phyloP scores from a whole-genome alignment of 2,113 vertebrate genomes.

The Melospiza melodia region DNA sequence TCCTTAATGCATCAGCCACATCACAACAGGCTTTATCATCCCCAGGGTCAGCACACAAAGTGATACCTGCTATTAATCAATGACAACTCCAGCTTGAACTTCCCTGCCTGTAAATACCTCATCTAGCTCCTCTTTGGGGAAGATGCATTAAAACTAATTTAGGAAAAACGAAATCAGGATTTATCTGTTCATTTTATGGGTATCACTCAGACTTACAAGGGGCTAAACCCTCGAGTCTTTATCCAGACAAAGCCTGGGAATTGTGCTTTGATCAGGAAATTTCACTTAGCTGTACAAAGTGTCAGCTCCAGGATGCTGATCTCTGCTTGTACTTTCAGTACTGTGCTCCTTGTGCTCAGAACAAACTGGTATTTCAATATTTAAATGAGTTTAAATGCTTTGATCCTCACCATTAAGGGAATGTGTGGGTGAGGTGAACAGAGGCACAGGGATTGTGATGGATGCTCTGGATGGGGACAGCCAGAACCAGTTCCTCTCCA shows the following conservation, averaged over 20 bases:
- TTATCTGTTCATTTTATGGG: not conserved
- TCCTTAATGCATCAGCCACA: slow-evolving; percentile 33
- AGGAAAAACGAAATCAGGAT: not conserved
- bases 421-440: rapidly evolving
- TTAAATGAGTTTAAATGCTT: not conserved
- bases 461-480: rapidly evolving
- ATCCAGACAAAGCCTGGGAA: not conserved
- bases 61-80: slow-evolving; percentile 30
- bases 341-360: not conserved
- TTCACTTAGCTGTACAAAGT: not conserved
- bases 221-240: not conserved
- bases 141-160: not conserved
- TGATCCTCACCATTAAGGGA: not conserved
- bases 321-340: not conserved
- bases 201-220: not conserved
- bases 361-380: not conserved
- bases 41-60: slow-evolving; percentile 1
- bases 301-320: not conserved
- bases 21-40: not conserved
- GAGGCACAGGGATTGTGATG: not conserved
- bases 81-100: slow-evolving; percentile 25
- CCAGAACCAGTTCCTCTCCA: not conserved
- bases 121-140: not conserved
- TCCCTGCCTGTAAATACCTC: slow-evolving; percentile 32
- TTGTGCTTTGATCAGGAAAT: not conserved